A percentile compares a stretch with the other conserved stretches of the same genome.
Conservation (phyloP, 2,113 vertebrate species). For the Catharus minimus region DNA sequence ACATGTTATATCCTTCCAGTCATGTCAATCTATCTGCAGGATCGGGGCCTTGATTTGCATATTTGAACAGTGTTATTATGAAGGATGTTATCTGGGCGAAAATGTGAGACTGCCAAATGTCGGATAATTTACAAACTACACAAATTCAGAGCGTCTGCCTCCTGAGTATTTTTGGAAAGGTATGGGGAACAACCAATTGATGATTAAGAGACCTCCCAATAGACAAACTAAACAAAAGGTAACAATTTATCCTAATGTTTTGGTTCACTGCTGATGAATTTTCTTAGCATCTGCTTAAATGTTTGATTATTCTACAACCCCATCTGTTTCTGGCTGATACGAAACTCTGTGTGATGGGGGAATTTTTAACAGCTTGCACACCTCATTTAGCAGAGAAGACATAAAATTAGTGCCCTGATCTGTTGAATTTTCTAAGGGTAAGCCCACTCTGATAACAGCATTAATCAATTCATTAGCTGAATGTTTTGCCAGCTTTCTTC, state of each 20-base stretch:
- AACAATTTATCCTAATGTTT: slow-evolving; percentile 68
- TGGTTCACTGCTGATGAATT: slow-evolving; percentile 69
- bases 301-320: slow-evolving; percentile 67
- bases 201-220: slow-evolving; percentile 49
- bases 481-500: slow-evolving; percentile 20
- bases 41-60: not conserved
- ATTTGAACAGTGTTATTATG: not conserved
- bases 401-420: slow-evolving; percentile 65
- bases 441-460: slow-evolving; percentile 34
- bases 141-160: not conserved
- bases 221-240: slow-evolving; percentile 65
- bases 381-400: slow-evolving; percentile 69
- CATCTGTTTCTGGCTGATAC: slow-evolving; percentile 74
- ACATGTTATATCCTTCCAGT: not conserved
- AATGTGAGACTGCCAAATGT: not conserved
- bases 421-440: slow-evolving; percentile 56
- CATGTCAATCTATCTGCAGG: not conserved
- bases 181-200: not conserved
- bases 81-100: not conserved
- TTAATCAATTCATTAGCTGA: slow-evolving; percentile 64
- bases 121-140: slow-evolving; percentile 7
- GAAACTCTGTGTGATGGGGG: slow-evolving; percentile 15
- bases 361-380: slow-evolving; percentile 60
- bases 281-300: slow-evolving; percentile 70
- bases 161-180: slow-evolving; percentile 13